Evolutionary conservation across 2,888 invertebrate genomes (phyloP), one percentile per base, ranked within the genome.

Genomic region (Meloe dianella): DNA sequence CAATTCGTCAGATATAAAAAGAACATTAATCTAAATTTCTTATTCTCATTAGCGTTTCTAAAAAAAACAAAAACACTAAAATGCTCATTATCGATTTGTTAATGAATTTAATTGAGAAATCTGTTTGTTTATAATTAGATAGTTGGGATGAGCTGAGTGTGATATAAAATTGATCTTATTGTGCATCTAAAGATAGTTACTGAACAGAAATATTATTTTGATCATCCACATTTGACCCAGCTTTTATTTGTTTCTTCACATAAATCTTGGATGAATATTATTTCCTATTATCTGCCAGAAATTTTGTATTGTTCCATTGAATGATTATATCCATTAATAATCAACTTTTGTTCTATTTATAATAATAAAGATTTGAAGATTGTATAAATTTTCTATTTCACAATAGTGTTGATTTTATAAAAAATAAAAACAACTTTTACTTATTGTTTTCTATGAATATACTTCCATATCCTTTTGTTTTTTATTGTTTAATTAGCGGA

Each of bases 191-290:
- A 47, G 47, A 47, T 35, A 30, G 32, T n/a, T 32, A 60, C n/a
- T n/a, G n/a, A n/a, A 3, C 14, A 12, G 60, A 60, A 59, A 56
- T 59, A 47, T 61, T 66, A 66, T 66, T 66, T 66, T 47, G 41
- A 57, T n/a, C 62, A 8, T 30, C 29, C 59, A 47, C 66, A 62
- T 60, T 60, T 60, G 60, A 8, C n/a, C 32, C n/a, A n/a, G n/a
- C n/a, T n/a, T n/a, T n/a, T n/a, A n/a, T n/a, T n/a, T n/a, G n/a
- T n/a, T n/a, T n/a, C n/a, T n/a, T n/a, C n/a, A n/a, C n/a, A n/a
- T n/a, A n/a, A n/a, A n/a, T n/a, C n/a, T n/a, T n/a, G n/a, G n/a
- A n/a, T n/a, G n/a, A n/a, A n/a, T n/a, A n/a, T n/a, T n/a, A n/a
- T n/a, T n/a, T n/a, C n/a, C n/a, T n/a, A n/a, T n/a, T n/a, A n/a